Percentiles rank a stretch among this genome's conserved stretches.
These are phyloP conservation scores for Macrobrachium nipponense DNA, from an alignment of 1,140 invertebrate genomes.

Conservation along the genomic window DNA sequence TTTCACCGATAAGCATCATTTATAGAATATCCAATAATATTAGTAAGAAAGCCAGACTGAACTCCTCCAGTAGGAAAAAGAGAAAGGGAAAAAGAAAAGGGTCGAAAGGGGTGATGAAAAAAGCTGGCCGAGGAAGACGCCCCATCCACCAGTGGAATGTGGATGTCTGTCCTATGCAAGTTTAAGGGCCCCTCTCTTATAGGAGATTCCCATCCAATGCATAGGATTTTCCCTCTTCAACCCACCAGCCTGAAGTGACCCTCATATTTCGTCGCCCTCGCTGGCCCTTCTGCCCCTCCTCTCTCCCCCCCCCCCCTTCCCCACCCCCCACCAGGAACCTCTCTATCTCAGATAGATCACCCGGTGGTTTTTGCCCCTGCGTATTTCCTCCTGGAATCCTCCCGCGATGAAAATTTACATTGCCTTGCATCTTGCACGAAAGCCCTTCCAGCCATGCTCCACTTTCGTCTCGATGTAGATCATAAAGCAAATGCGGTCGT, in stretches of 20 bases:
- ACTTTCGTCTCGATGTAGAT: conserved; percentile 10
- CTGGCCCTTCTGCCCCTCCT: too few species aligned
- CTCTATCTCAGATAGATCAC: neutral
- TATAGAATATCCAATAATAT: neutral
- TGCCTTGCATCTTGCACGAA: neutral
- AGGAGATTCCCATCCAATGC: conserved; percentile 50
- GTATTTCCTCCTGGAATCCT: too few species aligned
- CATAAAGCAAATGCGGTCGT: conserved; percentile 11
- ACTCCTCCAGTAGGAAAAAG: neutral
- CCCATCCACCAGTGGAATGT: neutral
- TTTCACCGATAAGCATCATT: too few species aligned
- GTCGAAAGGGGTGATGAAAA: neutral
- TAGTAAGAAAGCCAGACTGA: neutral
- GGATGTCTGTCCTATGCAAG: conserved; percentile 1
- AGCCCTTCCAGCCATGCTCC: neutral
- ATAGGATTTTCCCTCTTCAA: conserved; percentile 42
- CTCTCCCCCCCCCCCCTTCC: neutral
- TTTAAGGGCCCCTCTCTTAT: conserved; percentile 31
- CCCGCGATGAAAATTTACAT: too few species aligned
- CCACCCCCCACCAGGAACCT: neutral
- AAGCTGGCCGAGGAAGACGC: neutral
- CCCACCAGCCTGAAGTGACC: neutral
- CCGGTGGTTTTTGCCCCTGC: neutral
- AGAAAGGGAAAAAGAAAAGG: neutral
- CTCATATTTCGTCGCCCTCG: neutral